These are phyloP conservation scores for Pollenia amentaria DNA, from an alignment of 2,888 invertebrate species.

Conservation along the genomic window DNA sequence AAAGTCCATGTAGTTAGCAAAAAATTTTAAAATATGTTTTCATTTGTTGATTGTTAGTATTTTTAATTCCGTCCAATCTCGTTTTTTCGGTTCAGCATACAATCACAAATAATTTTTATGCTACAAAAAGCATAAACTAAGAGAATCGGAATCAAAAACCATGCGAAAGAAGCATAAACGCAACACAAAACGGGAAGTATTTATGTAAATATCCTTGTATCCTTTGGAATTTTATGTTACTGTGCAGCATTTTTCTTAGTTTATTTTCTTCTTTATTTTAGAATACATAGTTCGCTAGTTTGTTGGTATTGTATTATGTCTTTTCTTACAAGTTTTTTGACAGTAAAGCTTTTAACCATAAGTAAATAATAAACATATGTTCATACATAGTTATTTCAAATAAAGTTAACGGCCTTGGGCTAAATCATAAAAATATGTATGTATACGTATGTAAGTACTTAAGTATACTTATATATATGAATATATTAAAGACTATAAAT, in stretches of 20 bases:
- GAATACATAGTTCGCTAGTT: constrained; percentile 3
- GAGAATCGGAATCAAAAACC: not conserved
- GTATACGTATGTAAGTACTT: not conserved
- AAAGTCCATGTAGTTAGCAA: too few relatives aligned
- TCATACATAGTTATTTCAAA: not conserved
- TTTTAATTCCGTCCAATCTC: not conserved
- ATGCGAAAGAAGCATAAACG: not conserved
- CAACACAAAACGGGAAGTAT: constrained; percentile 40
- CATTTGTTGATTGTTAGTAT: not conserved
- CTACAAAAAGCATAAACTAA: constrained; percentile 19
- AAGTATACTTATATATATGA: not conserved
- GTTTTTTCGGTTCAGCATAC: not conserved
- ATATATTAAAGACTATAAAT: not conserved
- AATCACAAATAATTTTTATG: constrained; percentile 33
- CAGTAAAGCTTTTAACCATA: constrained; percentile 14
- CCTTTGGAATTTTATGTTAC: constrained; percentile 2
- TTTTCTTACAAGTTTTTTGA: constrained; percentile 13
- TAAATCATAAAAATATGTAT: constrained; percentile 13
- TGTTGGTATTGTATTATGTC: constrained; percentile 20
- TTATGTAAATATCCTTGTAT: constrained; percentile 26
- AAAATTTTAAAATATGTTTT: too few relatives aligned
- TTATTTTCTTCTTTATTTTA: not conserved
- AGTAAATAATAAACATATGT: not conserved
- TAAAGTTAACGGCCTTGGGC: constrained; percentile 48
- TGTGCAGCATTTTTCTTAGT: constrained; percentile 1